phyloP scores from a whole-genome alignment of 2,888 invertebrate species.

The Brenthis ino region DNA sequence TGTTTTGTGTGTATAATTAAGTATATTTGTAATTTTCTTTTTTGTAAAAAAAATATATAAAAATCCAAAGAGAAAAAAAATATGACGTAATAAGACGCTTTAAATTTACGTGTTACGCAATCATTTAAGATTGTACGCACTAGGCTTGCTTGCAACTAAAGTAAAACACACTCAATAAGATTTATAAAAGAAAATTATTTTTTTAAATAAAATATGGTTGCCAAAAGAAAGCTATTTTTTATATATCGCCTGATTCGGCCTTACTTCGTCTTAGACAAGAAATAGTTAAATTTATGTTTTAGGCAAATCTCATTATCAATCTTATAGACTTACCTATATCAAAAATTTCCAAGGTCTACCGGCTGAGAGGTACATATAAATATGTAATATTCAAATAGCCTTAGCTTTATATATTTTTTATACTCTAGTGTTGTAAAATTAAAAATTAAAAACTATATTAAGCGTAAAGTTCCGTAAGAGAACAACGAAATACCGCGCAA shows the following conservation, averaged over 20 bases:
- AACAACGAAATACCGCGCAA: slow-evolving; percentile 26
- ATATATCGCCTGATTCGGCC: not conserved
- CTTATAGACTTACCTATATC: slow-evolving; percentile 4
- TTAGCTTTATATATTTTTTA: not conserved
- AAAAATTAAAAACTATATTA: slow-evolving; percentile 22
- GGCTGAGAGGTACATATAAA: not conserved
- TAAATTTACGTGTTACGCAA: too few relatives aligned
- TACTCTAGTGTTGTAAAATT: slow-evolving; percentile 7
- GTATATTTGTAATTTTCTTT: too few relatives aligned
- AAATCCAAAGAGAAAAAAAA: too few relatives aligned
- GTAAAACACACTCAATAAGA: too few relatives aligned
- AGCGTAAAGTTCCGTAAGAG: slow-evolving; percentile 24
- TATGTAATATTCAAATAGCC: slow-evolving; percentile 4
- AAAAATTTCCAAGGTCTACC: slow-evolving; percentile 16
- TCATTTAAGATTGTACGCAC: too few relatives aligned
- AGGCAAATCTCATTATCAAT: not conserved
- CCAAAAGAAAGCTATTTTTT: not conserved
- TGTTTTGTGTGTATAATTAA: too few relatives aligned
- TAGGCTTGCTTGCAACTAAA: too few relatives aligned
- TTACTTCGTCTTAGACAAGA: not conserved
- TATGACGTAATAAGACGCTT: too few relatives aligned
- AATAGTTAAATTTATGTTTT: not conserved
- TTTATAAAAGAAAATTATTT: too few relatives aligned
- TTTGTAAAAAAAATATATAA: too few relatives aligned
- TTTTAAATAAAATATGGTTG: too few relatives aligned